phyloP scores from a whole-genome alignment of 2,797 vertebrate genomes.

The Sebastes alutus region DNA sequence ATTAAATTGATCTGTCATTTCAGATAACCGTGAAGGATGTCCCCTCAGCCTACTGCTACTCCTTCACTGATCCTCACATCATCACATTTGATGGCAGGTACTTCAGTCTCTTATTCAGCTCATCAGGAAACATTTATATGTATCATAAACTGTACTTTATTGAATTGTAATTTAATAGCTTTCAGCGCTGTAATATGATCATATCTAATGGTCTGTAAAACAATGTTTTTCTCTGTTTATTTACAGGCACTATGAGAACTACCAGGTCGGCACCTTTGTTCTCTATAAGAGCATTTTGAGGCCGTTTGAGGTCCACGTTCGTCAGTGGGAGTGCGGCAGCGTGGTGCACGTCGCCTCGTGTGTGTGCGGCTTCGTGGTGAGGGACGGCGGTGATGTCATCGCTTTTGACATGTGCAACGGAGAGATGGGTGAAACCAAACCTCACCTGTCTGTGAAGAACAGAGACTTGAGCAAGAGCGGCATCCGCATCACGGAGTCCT shows the following conservation, averaged over 20 bases:
- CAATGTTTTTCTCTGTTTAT: not conserved
- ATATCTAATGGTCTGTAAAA: not conserved
- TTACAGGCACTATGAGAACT: constrained; percentile 87
- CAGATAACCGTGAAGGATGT: constrained; percentile 88
- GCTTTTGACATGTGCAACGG: constrained; percentile 90
- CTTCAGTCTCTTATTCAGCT: constrained; percentile 20
- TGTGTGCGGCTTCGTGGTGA: constrained; percentile 87
- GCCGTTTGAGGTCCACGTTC: constrained; percentile 89
- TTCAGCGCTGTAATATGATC: not conserved
- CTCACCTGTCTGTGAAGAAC: constrained; percentile 85
- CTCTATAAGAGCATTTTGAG: constrained; percentile 83
- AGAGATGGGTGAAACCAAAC: constrained; percentile 82
- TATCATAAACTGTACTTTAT: no score
- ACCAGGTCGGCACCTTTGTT: constrained; percentile 88
- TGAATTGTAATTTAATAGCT: not conserved
- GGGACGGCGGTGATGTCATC: constrained; percentile 82
- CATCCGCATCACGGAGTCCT: constrained; percentile 88
- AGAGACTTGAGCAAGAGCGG: constrained; percentile 74
- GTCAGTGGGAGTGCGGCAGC: constrained; percentile 90
- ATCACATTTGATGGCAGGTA: constrained; percentile 95
- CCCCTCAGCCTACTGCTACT: constrained; percentile 87
- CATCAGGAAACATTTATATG: not conserved
- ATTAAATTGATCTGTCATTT: constrained; percentile 22
- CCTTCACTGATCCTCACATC: constrained; percentile 90
- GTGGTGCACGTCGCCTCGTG: constrained; percentile 83